These are phyloP conservation scores for Limosa lapponica DNA, from an alignment of 2,797 vertebrate species.

Conservation along the genomic window DNA sequence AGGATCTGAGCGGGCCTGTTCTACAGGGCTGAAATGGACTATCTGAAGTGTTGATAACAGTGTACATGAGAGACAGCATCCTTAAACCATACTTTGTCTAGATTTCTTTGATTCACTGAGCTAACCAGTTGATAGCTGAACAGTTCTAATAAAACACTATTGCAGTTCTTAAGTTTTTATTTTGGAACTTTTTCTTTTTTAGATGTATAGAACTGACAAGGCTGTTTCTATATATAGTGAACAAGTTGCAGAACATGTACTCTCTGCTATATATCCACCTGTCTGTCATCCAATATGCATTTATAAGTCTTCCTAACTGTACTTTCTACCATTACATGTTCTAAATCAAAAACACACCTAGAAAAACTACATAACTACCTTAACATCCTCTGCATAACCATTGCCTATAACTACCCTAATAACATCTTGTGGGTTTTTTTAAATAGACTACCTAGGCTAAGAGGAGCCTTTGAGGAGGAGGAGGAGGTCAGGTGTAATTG, in stretches of 20 bases:
- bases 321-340: neutral
- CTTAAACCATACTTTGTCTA: neutral
- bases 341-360: neutral
- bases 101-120: neutral
- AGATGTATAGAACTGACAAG: neutral
- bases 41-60: neutral
- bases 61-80: neutral
- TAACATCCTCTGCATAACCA: neutral
- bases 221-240: neutral
- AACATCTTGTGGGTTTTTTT: neutral
- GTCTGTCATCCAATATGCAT: neutral
- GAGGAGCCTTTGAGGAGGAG: neutral
- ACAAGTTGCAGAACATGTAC: neutral
- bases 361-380: neutral
- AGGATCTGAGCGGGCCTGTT: neutral
- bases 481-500: neutral
- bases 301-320: neutral
- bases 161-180: neutral
- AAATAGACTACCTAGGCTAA: neutral
- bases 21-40: neutral
- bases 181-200: neutral
- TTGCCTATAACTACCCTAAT: neutral
- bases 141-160: neutral
- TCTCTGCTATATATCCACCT: neutral
- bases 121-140: neutral